Evolutionary conservation across 2,797 vertebrate genomes (phyloP).

Genomic region (Hippopotamyrus pictus): DNA sequence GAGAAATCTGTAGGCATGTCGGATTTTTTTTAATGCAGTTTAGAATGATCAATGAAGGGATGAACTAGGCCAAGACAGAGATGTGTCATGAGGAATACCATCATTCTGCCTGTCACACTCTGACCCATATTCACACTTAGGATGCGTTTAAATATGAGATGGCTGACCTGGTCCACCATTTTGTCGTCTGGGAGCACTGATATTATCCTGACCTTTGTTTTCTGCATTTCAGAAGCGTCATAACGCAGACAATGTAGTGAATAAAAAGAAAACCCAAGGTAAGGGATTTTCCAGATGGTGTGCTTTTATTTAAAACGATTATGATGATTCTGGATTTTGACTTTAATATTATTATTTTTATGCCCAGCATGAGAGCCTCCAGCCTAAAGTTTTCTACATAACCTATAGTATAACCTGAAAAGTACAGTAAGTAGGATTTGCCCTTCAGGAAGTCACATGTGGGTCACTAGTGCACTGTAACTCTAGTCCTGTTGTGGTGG

Average conservation of each 20-base stretch:
- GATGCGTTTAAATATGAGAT: neutral
- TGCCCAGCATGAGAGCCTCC: neutral
- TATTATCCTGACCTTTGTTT: slow-evolving; percentile 14
- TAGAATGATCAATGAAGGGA: neutral
- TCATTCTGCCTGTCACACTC: neutral
- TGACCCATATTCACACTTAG: neutral
- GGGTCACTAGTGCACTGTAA: neutral
- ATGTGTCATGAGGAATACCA: neutral
- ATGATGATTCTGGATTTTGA: neutral
- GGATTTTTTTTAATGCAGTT: neutral
- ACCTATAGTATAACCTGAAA: neutral
- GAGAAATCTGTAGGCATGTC: neutral
- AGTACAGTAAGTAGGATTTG: neutral
- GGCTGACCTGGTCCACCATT: neutral
- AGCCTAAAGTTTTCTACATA: neutral
- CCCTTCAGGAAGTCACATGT: neutral
- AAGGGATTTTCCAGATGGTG: slow-evolving; percentile 33
- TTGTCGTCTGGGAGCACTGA: neutral
- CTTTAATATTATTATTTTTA: neutral
- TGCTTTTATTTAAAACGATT: neutral
- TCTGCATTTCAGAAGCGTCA: slow-evolving; percentile 87
- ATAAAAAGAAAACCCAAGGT: slow-evolving; percentile 99
- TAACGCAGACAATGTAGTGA: slow-evolving; percentile 89
- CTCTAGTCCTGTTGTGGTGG: neutral
- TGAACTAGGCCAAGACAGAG: neutral